A percentile compares a stretch with the other conserved stretches of the same genome.
phyloP scores from a whole-genome alignment of 2,113 vertebrate species.

The Reinhardtius hippoglossoides region DNA sequence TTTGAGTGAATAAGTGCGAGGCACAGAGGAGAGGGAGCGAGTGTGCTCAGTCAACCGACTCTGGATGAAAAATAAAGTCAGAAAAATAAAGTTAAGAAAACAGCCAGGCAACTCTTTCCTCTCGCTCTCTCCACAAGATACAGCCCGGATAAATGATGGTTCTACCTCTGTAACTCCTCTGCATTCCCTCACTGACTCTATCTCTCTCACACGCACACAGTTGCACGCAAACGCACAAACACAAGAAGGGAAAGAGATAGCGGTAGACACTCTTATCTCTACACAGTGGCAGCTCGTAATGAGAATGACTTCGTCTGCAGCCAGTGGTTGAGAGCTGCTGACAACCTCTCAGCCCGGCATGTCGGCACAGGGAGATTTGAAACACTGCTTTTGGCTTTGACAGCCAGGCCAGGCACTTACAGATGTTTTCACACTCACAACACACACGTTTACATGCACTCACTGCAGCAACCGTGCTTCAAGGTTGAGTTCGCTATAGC shows the following conservation, averaged over 20 bases:
- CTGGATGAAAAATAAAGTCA: constrained; percentile 45
- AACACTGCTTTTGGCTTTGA: constrained; percentile 34
- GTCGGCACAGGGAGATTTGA: constrained; percentile 42
- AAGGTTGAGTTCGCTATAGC: constrained; percentile 40
- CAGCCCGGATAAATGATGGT: constrained; percentile 45
- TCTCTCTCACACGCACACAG: background rate
- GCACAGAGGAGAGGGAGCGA: background rate
- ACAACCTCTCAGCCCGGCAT: constrained; percentile 51
- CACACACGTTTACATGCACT: background rate
- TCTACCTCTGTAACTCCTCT: constrained; percentile 48
- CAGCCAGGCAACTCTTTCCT: constrained; percentile 5
- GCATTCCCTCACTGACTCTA: constrained; percentile 26
- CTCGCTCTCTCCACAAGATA: constrained; percentile 28
- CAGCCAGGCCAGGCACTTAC: constrained; percentile 58
- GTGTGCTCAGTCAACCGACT: constrained; percentile 37
- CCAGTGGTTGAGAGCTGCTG: constrained; percentile 53
- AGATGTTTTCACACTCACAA: constrained; percentile 57
- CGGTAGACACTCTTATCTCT: constrained; percentile 50
- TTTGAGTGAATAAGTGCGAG: constrained; percentile 18
- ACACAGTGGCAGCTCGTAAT: constrained; percentile 63
- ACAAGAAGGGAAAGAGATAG: constrained; percentile 18
- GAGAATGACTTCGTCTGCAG: constrained; percentile 66
- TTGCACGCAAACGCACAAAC: background rate
- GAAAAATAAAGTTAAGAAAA: constrained; percentile 41
- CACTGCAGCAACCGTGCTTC: constrained; percentile 8